phyloP scores from a whole-genome alignment of 1,140 invertebrate genomes.

The Diabrotica virgifera region DNA sequence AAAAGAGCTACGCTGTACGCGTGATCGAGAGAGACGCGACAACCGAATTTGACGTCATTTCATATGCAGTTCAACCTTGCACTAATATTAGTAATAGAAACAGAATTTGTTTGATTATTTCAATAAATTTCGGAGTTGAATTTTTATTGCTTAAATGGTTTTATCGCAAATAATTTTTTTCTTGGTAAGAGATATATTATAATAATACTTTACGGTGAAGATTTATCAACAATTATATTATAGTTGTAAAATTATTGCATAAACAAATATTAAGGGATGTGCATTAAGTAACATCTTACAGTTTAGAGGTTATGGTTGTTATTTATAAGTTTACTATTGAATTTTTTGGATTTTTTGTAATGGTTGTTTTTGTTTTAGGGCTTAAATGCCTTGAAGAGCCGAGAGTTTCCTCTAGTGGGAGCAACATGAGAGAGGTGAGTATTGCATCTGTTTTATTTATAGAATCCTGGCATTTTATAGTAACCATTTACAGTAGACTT shows the following conservation, averaged over 20 bases:
- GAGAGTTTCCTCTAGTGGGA: constrained; percentile 25
- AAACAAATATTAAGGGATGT: no score
- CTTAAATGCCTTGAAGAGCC: constrained; percentile 41
- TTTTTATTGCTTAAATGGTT: no score
- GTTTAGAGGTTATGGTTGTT: no score
- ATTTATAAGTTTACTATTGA: no score
- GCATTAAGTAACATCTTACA: no score
- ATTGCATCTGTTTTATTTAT: background rate
- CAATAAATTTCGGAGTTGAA: background rate
- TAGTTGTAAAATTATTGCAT: no score
- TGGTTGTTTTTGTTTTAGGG: constrained; percentile 32
- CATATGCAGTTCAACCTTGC: constrained; percentile 45
- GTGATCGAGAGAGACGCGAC: constrained; percentile 27
- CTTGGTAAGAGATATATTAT: no score
- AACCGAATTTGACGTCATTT: constrained; percentile 35
- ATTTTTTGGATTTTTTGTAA: background rate
- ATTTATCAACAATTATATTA: no score
- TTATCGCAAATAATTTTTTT: no score
- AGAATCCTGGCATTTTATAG: no score
- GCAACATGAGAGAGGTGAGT: constrained; percentile 43
- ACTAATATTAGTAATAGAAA: constrained; percentile 45
- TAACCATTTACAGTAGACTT: no score
- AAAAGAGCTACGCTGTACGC: constrained; percentile 35
- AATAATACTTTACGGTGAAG: no score
- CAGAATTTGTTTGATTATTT: constrained; percentile 1